A percentile compares a stretch with the other conserved stretches of the same genome.
Conservation (phyloP, 2,113 vertebrate species). For the Cephalopterus ornatus region DNA sequence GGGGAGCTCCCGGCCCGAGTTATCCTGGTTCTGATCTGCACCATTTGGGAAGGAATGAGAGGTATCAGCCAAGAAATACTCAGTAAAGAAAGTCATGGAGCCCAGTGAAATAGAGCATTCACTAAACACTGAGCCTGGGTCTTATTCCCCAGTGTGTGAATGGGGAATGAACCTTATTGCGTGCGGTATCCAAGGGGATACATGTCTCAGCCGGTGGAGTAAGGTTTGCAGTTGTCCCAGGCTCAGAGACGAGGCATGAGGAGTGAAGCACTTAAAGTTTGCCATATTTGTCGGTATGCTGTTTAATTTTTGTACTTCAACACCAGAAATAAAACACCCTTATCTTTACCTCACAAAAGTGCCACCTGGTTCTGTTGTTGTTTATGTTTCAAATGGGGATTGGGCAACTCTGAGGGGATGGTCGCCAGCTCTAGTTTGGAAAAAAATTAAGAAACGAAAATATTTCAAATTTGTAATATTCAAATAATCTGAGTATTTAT, state of each 20-base stretch:
- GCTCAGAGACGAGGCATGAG: not conserved
- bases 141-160: not conserved
- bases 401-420: not conserved
- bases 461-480: not conserved
- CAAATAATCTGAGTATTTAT: not conserved
- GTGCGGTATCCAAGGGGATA: rapidly evolving
- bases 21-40: not conserved
- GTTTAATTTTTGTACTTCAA: not conserved
- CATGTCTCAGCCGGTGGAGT: not conserved
- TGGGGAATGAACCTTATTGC: not conserved
- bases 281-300: not conserved
- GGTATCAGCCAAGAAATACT: not conserved
- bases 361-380: not conserved
- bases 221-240: not conserved
- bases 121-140: not conserved
- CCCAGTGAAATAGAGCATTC: not conserved
- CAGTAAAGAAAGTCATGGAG: not conserved
- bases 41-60: not conserved
- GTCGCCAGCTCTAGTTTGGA: not conserved
- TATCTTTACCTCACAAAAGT: not conserved
- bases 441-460: not conserved
- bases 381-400: not conserved
- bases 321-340: not conserved
- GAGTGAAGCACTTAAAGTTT: not conserved
- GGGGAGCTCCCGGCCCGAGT: not conserved